phyloP scores from a whole-genome alignment of 2,888 invertebrate genomes.

The Athetis lepigone region DNA sequence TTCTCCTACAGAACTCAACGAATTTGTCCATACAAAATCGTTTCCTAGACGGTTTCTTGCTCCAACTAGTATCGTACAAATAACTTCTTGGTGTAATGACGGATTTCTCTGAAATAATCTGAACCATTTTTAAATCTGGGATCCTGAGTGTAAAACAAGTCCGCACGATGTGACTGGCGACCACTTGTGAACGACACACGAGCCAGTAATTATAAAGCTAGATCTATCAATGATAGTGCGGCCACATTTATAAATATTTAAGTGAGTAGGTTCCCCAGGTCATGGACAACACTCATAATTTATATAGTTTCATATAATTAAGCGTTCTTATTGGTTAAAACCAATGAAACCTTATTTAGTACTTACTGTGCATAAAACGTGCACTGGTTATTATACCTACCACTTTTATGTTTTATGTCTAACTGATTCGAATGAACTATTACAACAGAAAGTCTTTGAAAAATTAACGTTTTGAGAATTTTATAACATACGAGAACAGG shows the following conservation, averaged over 20 bases:
- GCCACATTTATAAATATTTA: conserved; percentile 60
- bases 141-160: conserved; percentile 28
- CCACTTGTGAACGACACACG: conserved; percentile 68
- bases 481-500: too few species aligned
- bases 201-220: conserved; percentile 73
- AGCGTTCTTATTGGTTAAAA: background rate
- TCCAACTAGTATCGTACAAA: conserved; percentile 11
- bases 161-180: conserved; percentile 56
- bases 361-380: too few species aligned
- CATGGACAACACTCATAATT: conserved; percentile 25
- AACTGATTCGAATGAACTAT: too few species aligned
- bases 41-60: conserved; percentile 61
- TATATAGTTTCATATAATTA: conserved; percentile 14
- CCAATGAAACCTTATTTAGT: too few species aligned
- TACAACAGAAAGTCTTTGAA: too few species aligned
- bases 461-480: too few species aligned
- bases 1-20: conserved; percentile 92
- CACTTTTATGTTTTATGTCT: too few species aligned
- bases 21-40: conserved; percentile 72
- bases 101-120: conserved; percentile 29
- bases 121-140: conserved; percentile 42
- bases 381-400: too few species aligned
- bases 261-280: conserved; percentile 21
- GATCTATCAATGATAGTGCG: conserved; percentile 72
- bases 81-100: conserved; percentile 6